Evolutionary conservation across 2,797 vertebrate species (phyloP), one percentile per base, ranked within the genome.

Genomic region (Oreochromis grahami): DNA sequence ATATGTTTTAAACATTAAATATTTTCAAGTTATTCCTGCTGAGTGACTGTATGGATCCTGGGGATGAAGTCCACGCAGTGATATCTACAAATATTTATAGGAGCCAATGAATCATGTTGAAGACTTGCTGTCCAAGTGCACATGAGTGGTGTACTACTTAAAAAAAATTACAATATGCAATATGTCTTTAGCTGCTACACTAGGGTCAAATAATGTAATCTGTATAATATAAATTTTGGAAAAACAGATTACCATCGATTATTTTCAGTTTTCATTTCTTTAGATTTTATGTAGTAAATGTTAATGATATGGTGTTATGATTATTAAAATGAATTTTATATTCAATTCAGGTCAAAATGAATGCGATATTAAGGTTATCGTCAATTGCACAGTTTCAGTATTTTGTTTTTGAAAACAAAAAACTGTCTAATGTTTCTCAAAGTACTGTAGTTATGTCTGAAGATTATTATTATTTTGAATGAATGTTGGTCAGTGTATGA

Each of bases 371-470:
- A 84, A 65, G n/a, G 77, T 77, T 36, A 13, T 72, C n/a, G n/a
- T 50, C 43, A 50, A 21, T 81, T 81, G 68, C 76, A 85, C 80
- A 43, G 24, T 80, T 80, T 78, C 6, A 45, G 24, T n/a, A 29
- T 14, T 53, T 86, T 78, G 19, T 82, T 70, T 32, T 74, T 79
- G 3, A 82, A 80, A 65, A 60, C 10, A 52, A 52, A 48, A 41
- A 15, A 26, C 6, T 7, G 11, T 45, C 3, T 50, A 19, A 38
- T 78, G 11, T 76, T 76, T 5, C 9, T 72, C 34, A 51, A n/a
- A 58, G 80, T 86, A 88, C 87, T 91, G 77, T 90, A 78, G 29
- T 48, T 13, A 81, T 52, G 8, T 72, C 9, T 88, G 58, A 58
- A 58, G 6, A 70, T 29, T 8, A 36, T 63, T 63, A 53, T 21